phyloP scores from a whole-genome alignment of 2,888 invertebrate genomes.

The Acanthococcus lagerstroemiae region DNA sequence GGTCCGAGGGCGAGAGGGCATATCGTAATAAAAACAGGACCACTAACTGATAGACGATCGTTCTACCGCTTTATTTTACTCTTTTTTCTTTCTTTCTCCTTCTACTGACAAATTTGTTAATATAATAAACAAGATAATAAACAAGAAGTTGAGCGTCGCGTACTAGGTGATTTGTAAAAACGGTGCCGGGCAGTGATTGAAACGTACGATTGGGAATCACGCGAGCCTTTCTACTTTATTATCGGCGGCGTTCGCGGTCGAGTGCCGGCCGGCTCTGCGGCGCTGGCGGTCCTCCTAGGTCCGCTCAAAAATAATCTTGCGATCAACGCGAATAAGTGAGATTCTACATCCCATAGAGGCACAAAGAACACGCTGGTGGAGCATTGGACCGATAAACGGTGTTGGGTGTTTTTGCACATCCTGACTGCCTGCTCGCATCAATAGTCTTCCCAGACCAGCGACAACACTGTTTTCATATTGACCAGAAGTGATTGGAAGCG shows the following conservation, averaged over 20 bases:
- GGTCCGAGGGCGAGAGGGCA: background rate
- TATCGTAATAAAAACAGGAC: slow-evolving; percentile 24
- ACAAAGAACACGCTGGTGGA: too few species aligned
- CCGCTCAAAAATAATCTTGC: background rate
- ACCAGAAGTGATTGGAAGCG: too few species aligned
- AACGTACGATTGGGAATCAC: slow-evolving; percentile 18
- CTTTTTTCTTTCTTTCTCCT: slow-evolving; percentile 22
- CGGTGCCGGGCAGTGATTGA: slow-evolving; percentile 8
- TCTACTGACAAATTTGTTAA: slow-evolving; percentile 27
- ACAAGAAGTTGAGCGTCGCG: slow-evolving; percentile 17
- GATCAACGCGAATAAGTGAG: too few species aligned
- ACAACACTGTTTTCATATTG: too few species aligned
- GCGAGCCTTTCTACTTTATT: too few species aligned
- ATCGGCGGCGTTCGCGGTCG: background rate
- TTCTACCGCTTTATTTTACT: slow-evolving; percentile 28
- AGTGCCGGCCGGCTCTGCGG: too few species aligned
- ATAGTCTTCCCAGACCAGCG: too few species aligned
- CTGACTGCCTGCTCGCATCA: too few species aligned
- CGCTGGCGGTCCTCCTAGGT: too few species aligned
- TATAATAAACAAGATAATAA: slow-evolving; percentile 30
- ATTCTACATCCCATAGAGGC: too few species aligned
- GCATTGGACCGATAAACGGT: too few species aligned
- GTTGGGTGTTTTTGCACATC: too few species aligned
- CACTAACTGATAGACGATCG: slow-evolving; percentile 27
- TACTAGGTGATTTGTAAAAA: background rate